A percentile compares a stretch with the other conserved stretches of the same genome.
phyloP scores from a whole-genome alignment of 2,888 invertebrate species.

The Ormyrus labotus region DNA sequence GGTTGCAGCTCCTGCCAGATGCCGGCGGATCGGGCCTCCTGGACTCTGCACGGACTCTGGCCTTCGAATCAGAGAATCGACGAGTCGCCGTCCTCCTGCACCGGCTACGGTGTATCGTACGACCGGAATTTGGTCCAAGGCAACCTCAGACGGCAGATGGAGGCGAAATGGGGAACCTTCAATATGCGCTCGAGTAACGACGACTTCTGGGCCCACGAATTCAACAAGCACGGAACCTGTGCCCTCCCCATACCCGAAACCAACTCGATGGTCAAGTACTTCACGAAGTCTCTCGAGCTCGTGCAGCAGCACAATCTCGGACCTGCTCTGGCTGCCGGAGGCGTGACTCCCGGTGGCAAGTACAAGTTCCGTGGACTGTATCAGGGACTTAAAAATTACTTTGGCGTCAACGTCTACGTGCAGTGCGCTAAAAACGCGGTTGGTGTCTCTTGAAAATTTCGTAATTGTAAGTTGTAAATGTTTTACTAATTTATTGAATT shows the following conservation, averaged over 20 bases:
- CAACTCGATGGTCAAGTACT: conserved; percentile 23
- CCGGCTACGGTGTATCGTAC: background rate
- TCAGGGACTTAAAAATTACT: background rate
- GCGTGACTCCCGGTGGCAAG: background rate
- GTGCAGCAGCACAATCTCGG: conserved; percentile 2
- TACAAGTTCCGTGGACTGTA: background rate
- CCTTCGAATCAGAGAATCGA: background rate
- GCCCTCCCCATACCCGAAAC: background rate
- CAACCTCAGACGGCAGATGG: background rate
- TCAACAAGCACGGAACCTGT: conserved; percentile 39
- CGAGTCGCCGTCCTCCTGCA: background rate
- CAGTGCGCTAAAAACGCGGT: conserved; percentile 16
- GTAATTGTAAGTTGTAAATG: background rate
- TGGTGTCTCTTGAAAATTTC: background rate
- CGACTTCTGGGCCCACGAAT: conserved; percentile 30
- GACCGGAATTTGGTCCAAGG: background rate
- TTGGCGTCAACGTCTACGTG: background rate
- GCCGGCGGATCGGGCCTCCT: background rate
- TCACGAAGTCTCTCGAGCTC: background rate
- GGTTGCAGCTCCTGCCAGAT: background rate
- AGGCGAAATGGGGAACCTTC: background rate
- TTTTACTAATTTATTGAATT: conserved; percentile 5
- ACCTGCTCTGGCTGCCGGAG: background rate
- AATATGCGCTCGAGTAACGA: background rate
- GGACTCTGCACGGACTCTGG: conserved; percentile 46